Evolutionary conservation across 2,797 vertebrate species (phyloP).

Genomic region (Loriculus beryllinus): DNA sequence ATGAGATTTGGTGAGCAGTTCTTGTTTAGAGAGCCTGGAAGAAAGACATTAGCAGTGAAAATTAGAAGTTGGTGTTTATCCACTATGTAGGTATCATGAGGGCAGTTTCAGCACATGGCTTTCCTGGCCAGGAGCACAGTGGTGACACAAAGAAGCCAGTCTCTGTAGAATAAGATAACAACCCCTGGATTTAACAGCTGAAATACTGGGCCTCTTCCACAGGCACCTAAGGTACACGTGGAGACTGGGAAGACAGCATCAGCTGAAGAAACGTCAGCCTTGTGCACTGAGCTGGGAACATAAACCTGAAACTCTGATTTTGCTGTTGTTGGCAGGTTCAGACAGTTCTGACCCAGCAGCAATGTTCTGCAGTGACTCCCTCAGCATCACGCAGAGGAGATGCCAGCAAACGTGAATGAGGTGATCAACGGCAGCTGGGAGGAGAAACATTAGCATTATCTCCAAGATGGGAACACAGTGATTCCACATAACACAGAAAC

Average conservation of each 20-base stretch:
- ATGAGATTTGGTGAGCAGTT: not conserved
- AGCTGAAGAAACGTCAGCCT: not conserved
- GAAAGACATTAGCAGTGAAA: not conserved
- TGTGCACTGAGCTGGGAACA: not conserved
- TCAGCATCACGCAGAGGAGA: not conserved
- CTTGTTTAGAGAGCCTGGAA: not conserved
- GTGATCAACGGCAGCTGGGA: not conserved
- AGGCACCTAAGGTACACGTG: not conserved
- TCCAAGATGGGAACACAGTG: not conserved
- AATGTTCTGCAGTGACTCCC: rapidly evolving
- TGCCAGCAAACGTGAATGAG: rapidly evolving
- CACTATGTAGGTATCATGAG: not conserved
- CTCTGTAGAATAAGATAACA: slow-evolving; percentile 20
- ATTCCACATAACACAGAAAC: not conserved
- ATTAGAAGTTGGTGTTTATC: not conserved
- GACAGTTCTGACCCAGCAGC: not conserved
- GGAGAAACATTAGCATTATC: not conserved
- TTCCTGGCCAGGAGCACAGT: not conserved
- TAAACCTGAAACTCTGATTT: not conserved
- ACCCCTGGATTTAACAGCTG: not conserved
- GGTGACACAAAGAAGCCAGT: slow-evolving; percentile 32
- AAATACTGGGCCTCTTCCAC: not conserved
- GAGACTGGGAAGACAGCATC: not conserved
- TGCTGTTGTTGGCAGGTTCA: slow-evolving; percentile 19
- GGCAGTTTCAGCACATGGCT: not conserved